A percentile compares a stretch with the other conserved stretches of the same genome.
phyloP scores from a whole-genome alignment of 2,113 vertebrate genomes.

The Chloropsis cyanopogon region DNA sequence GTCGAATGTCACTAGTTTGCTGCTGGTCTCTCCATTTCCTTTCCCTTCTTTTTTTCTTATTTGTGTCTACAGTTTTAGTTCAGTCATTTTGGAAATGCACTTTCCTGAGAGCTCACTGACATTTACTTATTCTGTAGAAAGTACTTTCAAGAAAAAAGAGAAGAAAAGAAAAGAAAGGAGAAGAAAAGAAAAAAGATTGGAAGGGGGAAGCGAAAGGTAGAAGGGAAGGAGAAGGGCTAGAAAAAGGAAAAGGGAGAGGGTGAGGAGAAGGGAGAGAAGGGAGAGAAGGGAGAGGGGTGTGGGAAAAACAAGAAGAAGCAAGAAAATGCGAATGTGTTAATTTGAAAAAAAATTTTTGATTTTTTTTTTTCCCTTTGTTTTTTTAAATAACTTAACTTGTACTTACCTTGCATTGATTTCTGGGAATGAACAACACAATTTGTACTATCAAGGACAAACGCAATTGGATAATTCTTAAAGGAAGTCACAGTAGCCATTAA shows the following conservation, averaged over 20 bases:
- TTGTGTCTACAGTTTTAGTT: background rate
- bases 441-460: background rate
- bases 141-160: background rate
- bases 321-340: background rate
- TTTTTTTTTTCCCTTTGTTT: background rate
- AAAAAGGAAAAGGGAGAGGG: background rate
- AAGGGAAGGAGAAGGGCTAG: background rate
- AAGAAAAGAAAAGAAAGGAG: too few relatives aligned
- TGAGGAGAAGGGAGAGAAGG: background rate
- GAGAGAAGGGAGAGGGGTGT: background rate
- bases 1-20: background rate
- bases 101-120: background rate
- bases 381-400: background rate
- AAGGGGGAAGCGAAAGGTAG: background rate
- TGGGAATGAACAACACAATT: background rate
- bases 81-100: background rate
- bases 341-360: background rate
- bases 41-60: background rate
- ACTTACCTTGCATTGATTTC: background rate
- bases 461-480: background rate
- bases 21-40: background rate
- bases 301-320: background rate
- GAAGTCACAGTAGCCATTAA: background rate
- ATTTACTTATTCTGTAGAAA: background rate
- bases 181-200: too few relatives aligned